Base-by-base conservation (phyloP, 2,888 invertebrate species). In the Doris montereyensis region DNA sequence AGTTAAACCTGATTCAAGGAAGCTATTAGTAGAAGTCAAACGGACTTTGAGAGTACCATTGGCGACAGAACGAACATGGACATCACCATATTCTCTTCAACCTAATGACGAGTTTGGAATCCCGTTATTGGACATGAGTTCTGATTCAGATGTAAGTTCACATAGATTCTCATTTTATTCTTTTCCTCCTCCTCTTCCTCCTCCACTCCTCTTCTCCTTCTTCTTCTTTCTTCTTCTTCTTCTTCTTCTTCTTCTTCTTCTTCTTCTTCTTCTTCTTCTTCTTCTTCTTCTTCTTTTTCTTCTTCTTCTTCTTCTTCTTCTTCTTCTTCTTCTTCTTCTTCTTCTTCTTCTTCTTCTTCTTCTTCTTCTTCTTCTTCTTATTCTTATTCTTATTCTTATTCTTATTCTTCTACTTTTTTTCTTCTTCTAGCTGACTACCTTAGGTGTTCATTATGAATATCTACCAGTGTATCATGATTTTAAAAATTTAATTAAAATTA, bases 41-140 rank as follows among this genome's bases (percentile, higher is more conserved):
- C 78, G 13, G 81, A 81, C 58, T 60, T 34, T 1, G 79, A 79
- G 26, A 78, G 78, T 52, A 75, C 76, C 10, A 32, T 71, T 10
- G 75, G 76, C 4, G 81, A 81, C 13, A 77, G 71, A 10, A 76
- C 77, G 26, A 79, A 65, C n/a, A 82, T 81, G 32, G 79, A 82
- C 41, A 75, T 78, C 70, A 79, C 80, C 34, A 80, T 81, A 21
- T 82, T 81, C 68, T 4, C 71, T 82, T 24, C 81, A 78, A 35
- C 80, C 82, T 26, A 86, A 84, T 79, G 90, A 90, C 73, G 89
- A 89, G 72, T 89, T 86, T 83, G 90, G 90, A 4, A 87, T 90
- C 35, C 89, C 89, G 0, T 83, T 89, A 34, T 79, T 89, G 32
- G 87, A 88, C 35, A 84, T 89, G 21, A 88, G 87, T 78, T 87